Base-by-base conservation (phyloP, 2,888 invertebrate genomes). In the Zeuzera pyrina region DNA sequence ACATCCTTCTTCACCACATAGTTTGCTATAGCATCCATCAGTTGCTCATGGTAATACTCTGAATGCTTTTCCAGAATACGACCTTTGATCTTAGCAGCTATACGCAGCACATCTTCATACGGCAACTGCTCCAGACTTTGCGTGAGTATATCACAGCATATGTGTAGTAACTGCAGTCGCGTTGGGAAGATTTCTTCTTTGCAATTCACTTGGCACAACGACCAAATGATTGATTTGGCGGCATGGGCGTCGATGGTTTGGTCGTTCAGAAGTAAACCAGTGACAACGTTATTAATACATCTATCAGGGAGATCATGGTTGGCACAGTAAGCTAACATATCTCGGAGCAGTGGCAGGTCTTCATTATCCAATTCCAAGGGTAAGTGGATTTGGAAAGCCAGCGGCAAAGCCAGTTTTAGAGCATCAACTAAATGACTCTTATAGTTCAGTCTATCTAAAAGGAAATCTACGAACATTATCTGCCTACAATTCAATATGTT, bases 381-480 rank as follows among this genome's bases (percentile, higher is more conserved):
- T 4, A 91, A 45, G 38, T 89, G 86, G 4, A 86, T 83, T 66
- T 90, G 88, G 52, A 91, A 89, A 0, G 89, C 87, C 15, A 90
- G 58, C 0, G 91, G 90, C 6, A 91, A 48, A 0, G 91, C 91
- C 1, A 89, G 69, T 47, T 77, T 78, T 3, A 92, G 51, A 0
- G 90, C 90, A 19, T 89, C 87, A 0, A 87, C 81, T 13, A 91
- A 62, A 34, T 90, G 87, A 35, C 73, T 73, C 8, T 77, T 83
- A 1, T 45, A 47, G 23, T 84, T 67, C 29, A 85, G 83, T 36
- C 79, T 76, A 1, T 59, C 52, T 0, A 92, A 52, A 4, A 91
- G 45, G 50, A 86, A 88, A 52, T 89, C 84, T 10, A 90, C 33
- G 52, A 88, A 89, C 47, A 87, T 84, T 15, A 91, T 86, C 46